Evolutionary conservation across 2,797 vertebrate species (phyloP), one percentile per base, ranked within the genome.

Genomic region (Thalassophryne amazonica): DNA sequence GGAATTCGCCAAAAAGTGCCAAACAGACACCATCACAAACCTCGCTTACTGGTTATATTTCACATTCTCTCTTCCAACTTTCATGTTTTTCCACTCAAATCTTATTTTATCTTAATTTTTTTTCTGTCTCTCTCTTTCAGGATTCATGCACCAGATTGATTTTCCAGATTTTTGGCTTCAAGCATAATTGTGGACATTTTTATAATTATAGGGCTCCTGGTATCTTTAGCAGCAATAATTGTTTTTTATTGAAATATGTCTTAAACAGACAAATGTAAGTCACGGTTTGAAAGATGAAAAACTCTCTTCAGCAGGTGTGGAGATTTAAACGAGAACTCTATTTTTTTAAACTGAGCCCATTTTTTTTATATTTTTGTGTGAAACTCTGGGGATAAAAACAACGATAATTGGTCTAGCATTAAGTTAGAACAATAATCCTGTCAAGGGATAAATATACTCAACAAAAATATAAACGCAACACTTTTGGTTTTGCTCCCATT

Each of bases 111-210:
- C n/a, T n/a, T 4, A 14, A 17, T 22, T 1, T 10, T 50, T 33
- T 27, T 21, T 22, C 2, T 2, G 22, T 7, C 10, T 3, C 30
- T 34, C 8, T 17, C 16, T 28, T 32, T 28, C 52, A 22, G 24
- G 13, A 5, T 45, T 17, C 47, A 19, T 23, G 10, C n/a, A 22
- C 13, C 53, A 8, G 46, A 12, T 0, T 13, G n/a, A 18, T 50
- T 60, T 63, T 53, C 43, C 8, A 36, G 14, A 32, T 13, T 34
- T 16, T 10, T 29, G 6, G 12, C 30, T 35, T 45, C 6, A 6
- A 41, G 48, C 40, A 30, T 41, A 46, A 59, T 59, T 20, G 53
- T 17, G 11, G 10, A 43, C 5, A 55, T 58, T 58, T 52, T 32
- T 6, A 12, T 36, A 42, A 45, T 48, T 14, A 8, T 19, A 4